Evolutionary conservation across 2,113 vertebrate species (phyloP), one percentile per base, ranked within the genome.

Genomic region (Atractosteus spatula): DNA sequence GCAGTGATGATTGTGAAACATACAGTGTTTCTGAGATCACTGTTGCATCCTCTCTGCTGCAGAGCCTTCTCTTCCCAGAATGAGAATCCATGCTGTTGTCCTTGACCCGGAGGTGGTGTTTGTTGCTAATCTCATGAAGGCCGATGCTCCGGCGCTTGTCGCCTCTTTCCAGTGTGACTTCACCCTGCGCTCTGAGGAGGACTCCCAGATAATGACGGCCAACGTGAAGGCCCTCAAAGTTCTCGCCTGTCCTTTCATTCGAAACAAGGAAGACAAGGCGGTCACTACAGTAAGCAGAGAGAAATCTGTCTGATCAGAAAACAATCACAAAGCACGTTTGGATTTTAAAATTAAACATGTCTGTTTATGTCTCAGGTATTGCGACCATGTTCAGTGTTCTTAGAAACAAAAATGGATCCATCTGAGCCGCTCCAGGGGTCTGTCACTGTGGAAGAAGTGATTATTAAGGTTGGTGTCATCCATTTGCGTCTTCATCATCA

Each of bases 31-130:
- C 2, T 57, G 1, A 29, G 17, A 29, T 29, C 17, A 29, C 8
- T 51, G 5, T 10, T 51, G 47, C 47, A 7, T 51, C 8, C 47
- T 63, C 16, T 8, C 74, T 86, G 86, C 70, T 41, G 54, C 70
- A 0, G 5, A 0, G 2, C 7, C 43, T 8, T 59, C 56, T 59
- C 56, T 55, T 51, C 65, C 61, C 3, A 82, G 11, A 63, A 89
- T 91, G 68, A 86, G 42, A 4, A 43, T 98, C 16, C 91, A 88
- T 43, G 94, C 87, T 0, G 90, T 93, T 71, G 86, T 98, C 63
- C 82, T 94, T 76, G 95, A 99, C 80, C 97, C 97, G 0, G 96
- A 99, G 86, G 92, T 98, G 72, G 93, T 98, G 2, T 99, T 99
- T 74, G 97, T 99, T 71, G 97, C 96, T 68, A 96, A 77, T 78